These are phyloP conservation scores for Clusia tigrina DNA, from an alignment of 2,888 invertebrate genomes.

Conservation along the genomic window DNA sequence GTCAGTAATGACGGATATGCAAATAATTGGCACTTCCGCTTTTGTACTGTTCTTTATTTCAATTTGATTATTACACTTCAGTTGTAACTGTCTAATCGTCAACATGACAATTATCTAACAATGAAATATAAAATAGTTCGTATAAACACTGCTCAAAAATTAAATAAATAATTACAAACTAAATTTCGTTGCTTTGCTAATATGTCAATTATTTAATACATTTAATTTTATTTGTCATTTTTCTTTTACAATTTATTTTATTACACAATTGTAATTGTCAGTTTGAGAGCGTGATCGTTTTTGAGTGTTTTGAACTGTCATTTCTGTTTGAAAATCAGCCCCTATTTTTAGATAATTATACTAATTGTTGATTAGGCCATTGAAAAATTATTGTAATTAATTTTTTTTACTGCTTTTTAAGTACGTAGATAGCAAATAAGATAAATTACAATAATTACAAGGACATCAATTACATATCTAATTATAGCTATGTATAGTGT, in stretches of 20 bases:
- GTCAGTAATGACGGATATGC: background rate
- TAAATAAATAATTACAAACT: no score
- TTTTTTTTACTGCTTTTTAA: no score
- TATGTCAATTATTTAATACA: background rate
- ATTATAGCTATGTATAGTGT: no score
- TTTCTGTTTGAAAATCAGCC: no score
- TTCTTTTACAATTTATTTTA: no score
- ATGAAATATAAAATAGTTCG: background rate
- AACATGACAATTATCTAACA: background rate
- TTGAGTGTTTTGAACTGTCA: conserved; percentile 12
- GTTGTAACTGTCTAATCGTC: background rate
- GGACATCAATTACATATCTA: no score
- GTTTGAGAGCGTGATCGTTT: background rate
- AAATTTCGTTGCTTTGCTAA: no score
- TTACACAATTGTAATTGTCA: background rate
- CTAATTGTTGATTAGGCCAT: no score
- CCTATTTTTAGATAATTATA: no score
- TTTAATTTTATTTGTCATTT: background rate
- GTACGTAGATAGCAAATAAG: no score
- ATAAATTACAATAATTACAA: no score
- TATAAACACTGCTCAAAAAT: background rate
- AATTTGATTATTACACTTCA: background rate
- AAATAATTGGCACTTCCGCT: background rate
- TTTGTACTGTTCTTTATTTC: background rate
- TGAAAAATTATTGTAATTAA: no score